A percentile compares a stretch with the other conserved stretches of the same genome.
phyloP scores from a whole-genome alignment of 53 echinoderm and acorn worm genomes.

The Actinopyga echinites region DNA sequence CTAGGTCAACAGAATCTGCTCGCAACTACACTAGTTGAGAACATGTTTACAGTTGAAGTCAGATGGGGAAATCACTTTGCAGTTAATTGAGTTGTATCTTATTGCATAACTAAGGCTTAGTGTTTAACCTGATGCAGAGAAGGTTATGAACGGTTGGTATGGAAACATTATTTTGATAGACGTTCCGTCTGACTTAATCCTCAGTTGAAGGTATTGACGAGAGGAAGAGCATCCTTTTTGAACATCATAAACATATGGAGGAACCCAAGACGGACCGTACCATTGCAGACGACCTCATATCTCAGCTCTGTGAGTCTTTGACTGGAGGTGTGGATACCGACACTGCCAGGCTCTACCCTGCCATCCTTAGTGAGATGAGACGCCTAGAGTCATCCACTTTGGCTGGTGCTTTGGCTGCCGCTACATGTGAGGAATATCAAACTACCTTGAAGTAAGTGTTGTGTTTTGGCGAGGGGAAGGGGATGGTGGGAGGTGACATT shows the following conservation, averaged over 20 bases:
- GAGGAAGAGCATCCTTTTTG: slow-evolving; percentile 60
- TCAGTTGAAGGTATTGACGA: slow-evolving; percentile 39
- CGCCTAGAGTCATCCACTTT: slow-evolving; percentile 14
- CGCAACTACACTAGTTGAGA: too few relatives aligned
- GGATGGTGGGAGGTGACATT: too few relatives aligned
- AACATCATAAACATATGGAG: slow-evolving; percentile 37
- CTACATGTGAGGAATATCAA: neutral
- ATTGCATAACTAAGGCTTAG: too few relatives aligned
- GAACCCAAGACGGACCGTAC: slow-evolving; percentile 19
- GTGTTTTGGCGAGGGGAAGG: too few relatives aligned
- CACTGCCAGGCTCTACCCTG: slow-evolving; percentile 60
- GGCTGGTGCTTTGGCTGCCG: neutral
- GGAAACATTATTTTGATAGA: too few relatives aligned
- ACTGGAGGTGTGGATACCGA: slow-evolving; percentile 29
- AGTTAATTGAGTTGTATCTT: too few relatives aligned
- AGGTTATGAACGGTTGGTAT: too few relatives aligned
- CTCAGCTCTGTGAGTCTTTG: slow-evolving; percentile 28
- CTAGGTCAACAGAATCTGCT: too few relatives aligned
- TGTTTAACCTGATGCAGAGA: too few relatives aligned
- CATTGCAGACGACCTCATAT: slow-evolving; percentile 38
- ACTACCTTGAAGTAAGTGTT: neutral
- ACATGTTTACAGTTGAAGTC: too few relatives aligned
- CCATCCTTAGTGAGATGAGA: slow-evolving; percentile 47
- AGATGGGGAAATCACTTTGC: too few relatives aligned
- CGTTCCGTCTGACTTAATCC: neutral